phyloP scores from a whole-genome alignment of 2,888 invertebrate species.

The Endomychus coccineus region DNA sequence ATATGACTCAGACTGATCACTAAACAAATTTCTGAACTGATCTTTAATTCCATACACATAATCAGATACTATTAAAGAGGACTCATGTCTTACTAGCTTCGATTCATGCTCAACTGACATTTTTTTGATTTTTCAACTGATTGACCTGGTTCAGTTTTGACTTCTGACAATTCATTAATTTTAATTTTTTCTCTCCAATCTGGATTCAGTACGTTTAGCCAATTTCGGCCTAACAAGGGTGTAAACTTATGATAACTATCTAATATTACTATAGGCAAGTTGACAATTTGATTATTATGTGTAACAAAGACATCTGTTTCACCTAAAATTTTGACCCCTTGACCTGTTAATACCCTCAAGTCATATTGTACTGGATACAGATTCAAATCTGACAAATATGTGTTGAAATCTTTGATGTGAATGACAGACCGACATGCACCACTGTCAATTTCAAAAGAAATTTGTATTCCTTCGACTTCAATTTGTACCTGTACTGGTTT shows the following conservation, averaged over 20 bases:
- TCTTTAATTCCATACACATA: no score
- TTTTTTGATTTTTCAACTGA: no score
- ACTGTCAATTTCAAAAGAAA: constrained; percentile 7
- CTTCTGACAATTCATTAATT: no score
- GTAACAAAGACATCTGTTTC: constrained; percentile 8
- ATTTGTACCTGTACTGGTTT: no score
- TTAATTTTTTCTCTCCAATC: no score
- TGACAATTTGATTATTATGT: constrained; percentile 6
- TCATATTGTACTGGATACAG: constrained; percentile 2
- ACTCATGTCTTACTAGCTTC: no score
- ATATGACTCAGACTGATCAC: no score
- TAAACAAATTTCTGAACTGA: no score
- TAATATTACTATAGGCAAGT: constrained; percentile 13
- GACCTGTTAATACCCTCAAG: constrained; percentile 7
- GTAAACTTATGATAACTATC: constrained; percentile 10
- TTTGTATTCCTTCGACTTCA: no score
- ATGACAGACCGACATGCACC: constrained; percentile 3
- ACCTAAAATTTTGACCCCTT: constrained; percentile 9
- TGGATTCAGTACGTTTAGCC: constrained; percentile 15
- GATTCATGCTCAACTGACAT: no score
- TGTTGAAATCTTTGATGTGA: background rate
- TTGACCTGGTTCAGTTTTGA: no score
- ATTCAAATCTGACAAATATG: constrained; percentile 1
- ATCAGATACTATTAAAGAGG: no score
- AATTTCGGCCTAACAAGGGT: constrained; percentile 19